Evolutionary conservation across 2,888 invertebrate species (phyloP), one percentile per base, ranked within the genome.

Genomic region (Schizaphis graminum): DNA sequence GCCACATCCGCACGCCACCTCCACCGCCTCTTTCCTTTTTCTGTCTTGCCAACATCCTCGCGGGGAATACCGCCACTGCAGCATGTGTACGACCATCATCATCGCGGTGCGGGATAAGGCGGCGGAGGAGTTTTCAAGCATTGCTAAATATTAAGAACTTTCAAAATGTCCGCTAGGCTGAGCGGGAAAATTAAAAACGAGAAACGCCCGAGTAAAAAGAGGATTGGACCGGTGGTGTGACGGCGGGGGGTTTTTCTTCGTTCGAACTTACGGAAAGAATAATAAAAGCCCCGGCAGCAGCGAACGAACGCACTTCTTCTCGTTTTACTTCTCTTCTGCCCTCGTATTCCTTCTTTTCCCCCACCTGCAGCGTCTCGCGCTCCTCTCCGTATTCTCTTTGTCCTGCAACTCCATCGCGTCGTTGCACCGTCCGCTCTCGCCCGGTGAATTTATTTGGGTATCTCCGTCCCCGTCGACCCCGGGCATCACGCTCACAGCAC

Each of bases 111-210:
- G 41, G 84, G 77, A 16, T 41, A 44, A 13, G 1, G 41, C 11
- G 28, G 11, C 1, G 94, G 94, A 94, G 94, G 94, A 94, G 95
- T 94, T 95, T 94, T 94, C 92, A 49, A 49, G 92, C 95, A 95
- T 95, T 94, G 95, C 95, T 95, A 95, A 95, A 95, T 95, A 95
- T 95, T 95, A 95, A 95, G 95, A 95, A 95, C 95, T 95, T 95
- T 95, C 95, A 95, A 95, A 95, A 95, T 95, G 95, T 95, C 95
- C 95, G 95, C 95, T 94, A 93, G 94, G 94, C 94, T 94, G 95
- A 95, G 95, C 95, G 95, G 95, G 95, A 95, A 95, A 95, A 95
- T 95, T 95, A 95, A 95, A 95, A 95, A 95, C 87, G 88, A 92
- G 67, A 53, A 88, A 88, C 88, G 53, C 88, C 92, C 53, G 67